Evolutionary conservation across 2,797 vertebrate genomes (phyloP), one percentile per base, ranked within the genome.

Genomic region (Pseudochaenichthys georgianus): DNA sequence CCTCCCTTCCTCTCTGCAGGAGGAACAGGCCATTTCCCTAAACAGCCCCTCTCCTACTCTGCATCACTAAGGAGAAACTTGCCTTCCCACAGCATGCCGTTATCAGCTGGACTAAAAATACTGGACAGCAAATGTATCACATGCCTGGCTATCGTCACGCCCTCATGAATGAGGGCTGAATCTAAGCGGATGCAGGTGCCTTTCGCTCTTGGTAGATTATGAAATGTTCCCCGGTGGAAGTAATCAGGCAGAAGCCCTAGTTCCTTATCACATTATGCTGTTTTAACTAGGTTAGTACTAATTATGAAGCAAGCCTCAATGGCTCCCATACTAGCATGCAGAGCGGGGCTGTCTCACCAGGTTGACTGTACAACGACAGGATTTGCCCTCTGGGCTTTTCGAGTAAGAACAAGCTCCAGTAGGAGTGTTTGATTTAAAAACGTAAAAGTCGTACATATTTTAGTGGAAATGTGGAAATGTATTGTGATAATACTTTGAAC

Each of bases 71-170:
- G 78, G 57, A 81, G 74, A 82, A 87, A 85, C 82, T 80, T 77
- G 78, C 81, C 73, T 77, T 69, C 23, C 59, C 76, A 73, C 82
- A 66, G 74, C 86, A 74, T 51, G 78, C 77, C 21, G 41, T 82
- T 92, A 87, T 88, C 84, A 89, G 89, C 74, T 50, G 81, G 78
- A 69, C 90, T 89, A 90, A 92, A 92, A 92, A 92, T 90, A 92
- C 82, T 31, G 47, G 81, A 83, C 75, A 54, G 73, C 58, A 75
- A 77, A 86, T 86, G 69, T 5, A 55, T 80, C 64, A 73, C 88
- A 87, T 72, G 85, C 81, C 85, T 75, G 78, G 38, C 82, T 59
- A 59, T 78, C 45, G 12, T 87, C 76, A 65, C 67, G 23, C 59
- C 53, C 77, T 76, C 70, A 11, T 54, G 54, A 80, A 74, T 48